Evolutionary conservation across 2,888 invertebrate genomes (phyloP).

Genomic region (Iphiclides podalirius): DNA sequence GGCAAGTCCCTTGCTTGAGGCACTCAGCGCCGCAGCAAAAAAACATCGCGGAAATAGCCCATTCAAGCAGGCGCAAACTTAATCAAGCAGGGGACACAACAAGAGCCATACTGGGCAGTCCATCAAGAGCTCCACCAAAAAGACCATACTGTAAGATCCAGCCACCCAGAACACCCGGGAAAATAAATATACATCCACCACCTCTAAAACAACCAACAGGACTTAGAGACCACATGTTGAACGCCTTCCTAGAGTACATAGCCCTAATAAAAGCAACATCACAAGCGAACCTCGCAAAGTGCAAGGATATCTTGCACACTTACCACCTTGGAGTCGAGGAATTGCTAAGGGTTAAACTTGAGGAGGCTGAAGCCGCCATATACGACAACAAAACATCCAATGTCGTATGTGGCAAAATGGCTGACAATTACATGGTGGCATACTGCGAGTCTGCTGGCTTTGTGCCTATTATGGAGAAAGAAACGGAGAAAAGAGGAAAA

Average conservation of each 20-base stretch:
- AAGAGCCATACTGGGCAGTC: background rate
- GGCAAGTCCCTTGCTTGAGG: background rate
- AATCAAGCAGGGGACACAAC: background rate
- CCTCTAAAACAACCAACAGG: no score
- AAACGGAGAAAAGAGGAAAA: conserved; percentile 1
- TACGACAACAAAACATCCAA: conserved; percentile 9
- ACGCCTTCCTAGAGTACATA: no score
- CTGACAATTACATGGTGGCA: background rate
- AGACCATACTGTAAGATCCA: no score
- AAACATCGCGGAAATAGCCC: background rate
- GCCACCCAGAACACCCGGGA: no score
- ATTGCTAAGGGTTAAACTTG: background rate
- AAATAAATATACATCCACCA: no score
- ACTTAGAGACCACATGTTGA: no score
- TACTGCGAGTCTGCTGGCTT: conserved; percentile 2
- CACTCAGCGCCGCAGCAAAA: background rate
- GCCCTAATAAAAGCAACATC: no score
- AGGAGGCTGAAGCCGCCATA: conserved; percentile 9
- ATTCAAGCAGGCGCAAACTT: no score
- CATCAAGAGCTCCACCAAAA: no score
- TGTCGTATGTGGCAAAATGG: background rate
- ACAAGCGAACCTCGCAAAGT: no score
- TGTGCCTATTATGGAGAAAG: background rate
- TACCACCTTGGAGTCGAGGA: no score
- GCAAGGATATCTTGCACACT: no score